Base-by-base conservation (phyloP, 92 coral and sea anemone species). In the Isaurus tuberculatus region DNA sequence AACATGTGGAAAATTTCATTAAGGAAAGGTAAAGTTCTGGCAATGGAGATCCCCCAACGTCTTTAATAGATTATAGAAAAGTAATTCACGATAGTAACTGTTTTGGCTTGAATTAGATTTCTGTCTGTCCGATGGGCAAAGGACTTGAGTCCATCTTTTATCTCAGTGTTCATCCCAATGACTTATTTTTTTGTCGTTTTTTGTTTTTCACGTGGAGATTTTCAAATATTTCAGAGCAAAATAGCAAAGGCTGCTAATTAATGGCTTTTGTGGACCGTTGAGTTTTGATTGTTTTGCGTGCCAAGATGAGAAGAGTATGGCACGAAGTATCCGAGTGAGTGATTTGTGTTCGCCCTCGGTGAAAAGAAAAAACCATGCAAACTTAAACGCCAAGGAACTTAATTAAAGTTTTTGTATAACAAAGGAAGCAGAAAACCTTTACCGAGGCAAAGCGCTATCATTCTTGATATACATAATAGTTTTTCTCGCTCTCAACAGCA, bases 1-100 rank as follows among this genome's bases (percentile, higher is more conserved):
- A 72, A 7, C 23, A 29, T 16, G 61, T 72, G 58, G 78, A 72
- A 72, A 14, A 72, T 60, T 72, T 20, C 60, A 72, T 72, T n/a
- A 0, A 43, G 5, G 78, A 43, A 72, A 72, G 78, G 78, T 72
- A 72, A 43, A 72, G 0, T 22, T 14, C 13, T 36, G 14, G 49
- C 74, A 15, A 3, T 55, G 16, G 55, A 13, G 32, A 27, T n/a
- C n/a, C n/a, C n/a, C n/a, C n/a, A n/a, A n/a, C n/a, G n/a, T n/a
- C n/a, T n/a, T n/a, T n/a, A n/a, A n/a, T n/a, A n/a, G n/a, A n/a
- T n/a, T n/a, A n/a, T n/a, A 25, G 20, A 8, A 22, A 55, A 46
- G 0, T 17, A 42, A 43, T 23, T 26, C 60, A 16, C 11, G 23
- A 44, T 29, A 43, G 19, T 22, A 44, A 23, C 77, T 71, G 33